phyloP scores from a whole-genome alignment of 2,113 vertebrate species.

The Sporophila hypoxantha region DNA sequence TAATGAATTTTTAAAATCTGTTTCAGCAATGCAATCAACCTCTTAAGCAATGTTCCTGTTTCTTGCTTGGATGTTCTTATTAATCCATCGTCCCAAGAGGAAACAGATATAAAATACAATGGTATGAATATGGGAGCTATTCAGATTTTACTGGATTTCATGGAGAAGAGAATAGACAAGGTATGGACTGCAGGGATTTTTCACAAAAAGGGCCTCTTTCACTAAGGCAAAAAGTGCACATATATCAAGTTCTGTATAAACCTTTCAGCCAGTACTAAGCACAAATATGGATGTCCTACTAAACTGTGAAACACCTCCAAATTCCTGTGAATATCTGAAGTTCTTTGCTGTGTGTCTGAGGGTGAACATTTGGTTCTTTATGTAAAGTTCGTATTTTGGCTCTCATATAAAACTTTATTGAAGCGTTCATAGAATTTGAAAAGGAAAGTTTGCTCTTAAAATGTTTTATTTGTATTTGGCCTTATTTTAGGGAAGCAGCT shows the following conservation, averaged over 20 bases:
- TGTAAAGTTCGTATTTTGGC: not conserved
- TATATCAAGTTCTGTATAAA: not conserved
- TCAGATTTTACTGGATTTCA: slow-evolving; percentile 87
- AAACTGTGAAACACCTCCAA: not conserved
- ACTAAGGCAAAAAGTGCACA: not conserved
- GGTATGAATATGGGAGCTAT: slow-evolving; percentile 89
- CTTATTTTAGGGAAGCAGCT: slow-evolving; percentile 85
- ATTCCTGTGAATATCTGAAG: not conserved
- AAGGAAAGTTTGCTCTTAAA: not conserved
- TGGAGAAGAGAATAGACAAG: slow-evolving; percentile 98
- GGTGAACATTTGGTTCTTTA: not conserved
- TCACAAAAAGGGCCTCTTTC: not conserved
- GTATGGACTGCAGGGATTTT: slow-evolving; percentile 63
- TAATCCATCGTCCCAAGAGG: slow-evolving; percentile 80
- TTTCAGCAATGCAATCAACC: slow-evolving; percentile 90
- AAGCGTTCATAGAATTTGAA: not conserved
- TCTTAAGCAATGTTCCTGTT: slow-evolving; percentile 93
- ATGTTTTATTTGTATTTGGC: not conserved
- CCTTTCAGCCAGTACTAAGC: not conserved
- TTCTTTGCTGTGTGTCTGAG: not conserved
- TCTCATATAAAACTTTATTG: not conserved
- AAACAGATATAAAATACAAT: slow-evolving; percentile 75
- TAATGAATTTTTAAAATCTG: slow-evolving; percentile 59
- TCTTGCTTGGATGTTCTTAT: slow-evolving; percentile 91
- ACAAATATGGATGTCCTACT: not conserved